Base-by-base conservation (phyloP, 2,888 invertebrate species). In the Diadegma fenestrale region DNA sequence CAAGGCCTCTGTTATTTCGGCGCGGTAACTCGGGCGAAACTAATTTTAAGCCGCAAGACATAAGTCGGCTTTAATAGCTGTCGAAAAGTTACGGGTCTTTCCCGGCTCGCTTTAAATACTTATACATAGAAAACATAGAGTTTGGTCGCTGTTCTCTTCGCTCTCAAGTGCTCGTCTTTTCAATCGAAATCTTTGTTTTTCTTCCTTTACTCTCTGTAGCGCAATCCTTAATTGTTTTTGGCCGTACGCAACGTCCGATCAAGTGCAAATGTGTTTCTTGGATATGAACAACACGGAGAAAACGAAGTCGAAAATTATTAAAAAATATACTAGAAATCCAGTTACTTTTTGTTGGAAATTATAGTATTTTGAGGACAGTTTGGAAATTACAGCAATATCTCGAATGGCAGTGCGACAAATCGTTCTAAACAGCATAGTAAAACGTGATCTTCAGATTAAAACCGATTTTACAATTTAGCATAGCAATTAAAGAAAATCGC, bases 31-130 rank as follows among this genome's bases (percentile, higher is more conserved):
- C 87, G 87, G 79, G 89, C 81, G 89, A 90, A 92, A 92, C 89
- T 92, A 92, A 92, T 91, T 92, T 90, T 88, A 88, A 90, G 88
- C 90, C 89, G 86, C 91, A 89, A 90, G 90, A 90, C 89, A 89
- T 88, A 89, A 90, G 91, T 90, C 89, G 88, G 89, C 89, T 90
- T 90, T 91, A 91, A 91, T 90, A 90, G 90, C 89, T 89, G 89
- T 90, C 90, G 89, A 91, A 91, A 90, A 91, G 90, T 91, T 91
- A 87, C 85, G 80, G 72, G 77, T 83, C 77, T 86, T 86, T 81
- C 80, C 64, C 72, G 43, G 69, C 37, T 43, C 64, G 66, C 66
- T 72, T 72, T n/a, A 26, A 78, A 75, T 30, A 77, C 43, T 58
- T 43, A 41, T 77, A 77, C 61, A 61, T 61, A 19, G n/a, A 76